Evolutionary conservation across 2,888 invertebrate genomes (phyloP).

Genomic region (Agriotes lineatus): DNA sequence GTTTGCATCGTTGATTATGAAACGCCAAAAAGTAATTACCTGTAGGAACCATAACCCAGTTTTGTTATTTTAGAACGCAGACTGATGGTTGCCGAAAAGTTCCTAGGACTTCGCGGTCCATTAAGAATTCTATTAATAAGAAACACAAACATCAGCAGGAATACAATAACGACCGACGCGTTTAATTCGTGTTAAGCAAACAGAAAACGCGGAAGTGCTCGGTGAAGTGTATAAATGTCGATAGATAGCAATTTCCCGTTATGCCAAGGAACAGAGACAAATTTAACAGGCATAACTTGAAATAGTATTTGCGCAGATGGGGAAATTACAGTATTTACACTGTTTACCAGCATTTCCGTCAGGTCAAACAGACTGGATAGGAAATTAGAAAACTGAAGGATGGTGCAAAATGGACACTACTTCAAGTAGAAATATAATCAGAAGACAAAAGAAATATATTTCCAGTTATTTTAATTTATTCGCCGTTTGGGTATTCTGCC

Average conservation of each 20-base stretch:
- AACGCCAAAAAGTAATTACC: slow-evolving; percentile 18
- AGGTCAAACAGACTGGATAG: too few relatives aligned
- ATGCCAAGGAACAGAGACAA: too few relatives aligned
- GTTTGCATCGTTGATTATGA: slow-evolving; percentile 8
- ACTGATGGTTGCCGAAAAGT: slow-evolving; percentile 4
- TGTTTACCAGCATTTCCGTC: too few relatives aligned
- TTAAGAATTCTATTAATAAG: slow-evolving; percentile 25
- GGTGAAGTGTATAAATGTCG: slow-evolving; percentile 22
- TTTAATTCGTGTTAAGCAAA: slow-evolving; percentile 21
- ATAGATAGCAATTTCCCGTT: slow-evolving; percentile 8
- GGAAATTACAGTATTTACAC: too few relatives aligned
- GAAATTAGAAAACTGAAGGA: too few relatives aligned
- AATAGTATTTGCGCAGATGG: too few relatives aligned
- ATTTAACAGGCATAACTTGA: too few relatives aligned
- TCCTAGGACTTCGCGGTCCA: neutral
- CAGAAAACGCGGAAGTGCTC: slow-evolving; percentile 21
- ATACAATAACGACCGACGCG: neutral
- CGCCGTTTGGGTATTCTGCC: too few relatives aligned
- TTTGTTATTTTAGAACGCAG: slow-evolving; percentile 19
- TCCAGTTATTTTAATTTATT: too few relatives aligned
- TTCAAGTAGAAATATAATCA: too few relatives aligned
- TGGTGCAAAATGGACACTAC: too few relatives aligned
- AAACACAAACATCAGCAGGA: slow-evolving; percentile 13
- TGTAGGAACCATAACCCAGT: slow-evolving; percentile 24
- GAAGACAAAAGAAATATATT: too few relatives aligned